These are phyloP conservation scores for Actenoides hombroni DNA, from an alignment of 2,113 vertebrate genomes.

Conservation along the genomic window DNA sequence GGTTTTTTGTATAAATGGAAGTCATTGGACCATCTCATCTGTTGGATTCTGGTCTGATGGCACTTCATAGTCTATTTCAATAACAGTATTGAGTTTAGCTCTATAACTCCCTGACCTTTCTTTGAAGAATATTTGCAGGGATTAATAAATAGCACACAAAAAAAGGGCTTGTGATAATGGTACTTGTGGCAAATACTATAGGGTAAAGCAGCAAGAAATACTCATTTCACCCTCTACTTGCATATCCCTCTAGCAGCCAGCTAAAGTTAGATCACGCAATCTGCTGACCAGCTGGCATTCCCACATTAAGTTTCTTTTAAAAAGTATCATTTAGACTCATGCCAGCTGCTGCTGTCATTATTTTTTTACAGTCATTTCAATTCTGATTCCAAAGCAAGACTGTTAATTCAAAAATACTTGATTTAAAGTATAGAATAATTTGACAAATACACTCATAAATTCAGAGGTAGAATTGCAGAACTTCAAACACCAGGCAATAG, in stretches of 20 bases:
- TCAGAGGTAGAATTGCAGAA: background rate
- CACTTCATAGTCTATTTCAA: background rate
- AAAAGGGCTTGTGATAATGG: background rate
- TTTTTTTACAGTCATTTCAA: background rate
- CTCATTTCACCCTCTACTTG: background rate
- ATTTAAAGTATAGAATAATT: background rate
- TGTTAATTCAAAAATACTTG: background rate
- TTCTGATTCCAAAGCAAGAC: background rate
- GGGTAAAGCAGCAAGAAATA: background rate
- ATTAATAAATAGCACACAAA: background rate
- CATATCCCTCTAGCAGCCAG: background rate
- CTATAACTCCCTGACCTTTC: background rate
- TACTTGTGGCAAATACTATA: background rate
- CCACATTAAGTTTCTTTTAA: background rate
- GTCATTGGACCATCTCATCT: background rate
- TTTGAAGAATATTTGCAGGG: background rate
- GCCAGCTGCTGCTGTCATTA: background rate
- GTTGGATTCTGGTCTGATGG: background rate
- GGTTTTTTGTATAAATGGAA: background rate
- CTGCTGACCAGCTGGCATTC: conserved; percentile 20
- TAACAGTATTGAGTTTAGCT: background rate
- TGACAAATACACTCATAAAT: background rate
- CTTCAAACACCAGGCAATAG: background rate
- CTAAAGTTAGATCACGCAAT: background rate
- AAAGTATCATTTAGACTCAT: background rate